phyloP scores from a whole-genome alignment of 1,140 invertebrate genomes.

The Daktulosphaira vitifoliae region DNA sequence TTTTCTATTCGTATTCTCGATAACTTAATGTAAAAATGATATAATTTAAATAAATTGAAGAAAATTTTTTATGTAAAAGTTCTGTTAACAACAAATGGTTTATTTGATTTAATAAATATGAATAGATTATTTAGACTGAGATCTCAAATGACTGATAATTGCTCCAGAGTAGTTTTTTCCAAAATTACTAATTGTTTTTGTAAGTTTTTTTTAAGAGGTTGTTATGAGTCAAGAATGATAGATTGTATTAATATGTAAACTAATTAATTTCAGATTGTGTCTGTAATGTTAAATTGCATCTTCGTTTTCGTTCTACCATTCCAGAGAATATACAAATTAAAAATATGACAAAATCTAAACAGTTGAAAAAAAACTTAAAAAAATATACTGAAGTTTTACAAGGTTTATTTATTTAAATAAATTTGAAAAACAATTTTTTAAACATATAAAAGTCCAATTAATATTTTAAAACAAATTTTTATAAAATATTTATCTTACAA shows the following conservation, averaged over 20 bases:
- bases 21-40: too few relatives aligned
- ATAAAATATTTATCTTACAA: too few relatives aligned
- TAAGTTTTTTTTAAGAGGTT: not conserved
- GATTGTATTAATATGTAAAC: not conserved
- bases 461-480: not conserved
- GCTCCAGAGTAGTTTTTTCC: not conserved
- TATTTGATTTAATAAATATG: not conserved
- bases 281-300: not conserved
- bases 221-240: not conserved
- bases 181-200: not conserved
- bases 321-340: constrained; percentile 13
- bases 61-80: too few relatives aligned
- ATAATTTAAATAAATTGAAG: too few relatives aligned
- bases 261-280: not conserved
- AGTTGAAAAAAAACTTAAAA: constrained; percentile 14
- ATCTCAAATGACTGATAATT: constrained; percentile 15
- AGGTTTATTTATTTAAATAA: not conserved
- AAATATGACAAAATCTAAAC: constrained; percentile 9
- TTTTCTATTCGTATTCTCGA: too few relatives aligned
- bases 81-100: too few relatives aligned
- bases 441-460: not conserved
- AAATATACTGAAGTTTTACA: constrained; percentile 32
- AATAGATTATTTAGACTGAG: constrained; percentile 10
- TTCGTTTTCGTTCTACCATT: constrained; percentile 2
- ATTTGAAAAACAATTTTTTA: not conserved